Base-by-base conservation (phyloP, 53 echinoderm and acorn worm species). In the Zoroaster sp. region DNA sequence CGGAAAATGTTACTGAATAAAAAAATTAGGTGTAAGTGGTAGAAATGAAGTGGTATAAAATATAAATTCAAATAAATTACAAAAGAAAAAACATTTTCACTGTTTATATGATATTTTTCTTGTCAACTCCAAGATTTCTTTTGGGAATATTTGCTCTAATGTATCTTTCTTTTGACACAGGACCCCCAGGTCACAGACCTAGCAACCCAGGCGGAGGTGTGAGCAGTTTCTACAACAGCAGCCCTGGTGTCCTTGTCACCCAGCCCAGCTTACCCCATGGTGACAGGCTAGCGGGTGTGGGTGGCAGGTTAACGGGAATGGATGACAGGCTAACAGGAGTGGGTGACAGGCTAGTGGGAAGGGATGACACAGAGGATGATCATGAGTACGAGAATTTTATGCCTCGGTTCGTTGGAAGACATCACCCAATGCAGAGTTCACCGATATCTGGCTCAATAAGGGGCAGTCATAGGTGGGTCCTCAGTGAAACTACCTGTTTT, bases 321-420 rank as follows among this genome's bases (percentile, higher is more conserved):
- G n/a, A n/a, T n/a, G n/a, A n/a, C n/a, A n/a, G n/a, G n/a, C n/a
- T n/a, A n/a, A n/a, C n/a, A n/a, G n/a, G n/a, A n/a, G n/a, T n/a
- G n/a, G n/a, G n/a, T n/a, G n/a, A n/a, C n/a, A n/a, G 78, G 79
- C 5, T 11, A 20, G 40, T 30, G 5, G 36, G 37, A 40, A 83
- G 67, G 3, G 89, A 78, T 43, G 37, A 15, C 42, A 14, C 4
- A 28, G 87, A 72, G 74, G 81, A 45, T 49, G 79, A 25, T 80
- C 82, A 66, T 28, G 78, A 38, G 51, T 59, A 42, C 35, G 77
- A 75, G 86, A 54, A 31, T 25, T 72, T 14, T 18, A 81, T 37
- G 81, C 81, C 81, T 0, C 42, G 81, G 17, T 81, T 42, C 25
- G 81, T 81, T 2, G 67, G 81, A 11, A 66, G 81, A 35, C 67